Evolutionary conservation across 2,113 vertebrate species (phyloP).

Genomic region (Anser brachyrhynchus): DNA sequence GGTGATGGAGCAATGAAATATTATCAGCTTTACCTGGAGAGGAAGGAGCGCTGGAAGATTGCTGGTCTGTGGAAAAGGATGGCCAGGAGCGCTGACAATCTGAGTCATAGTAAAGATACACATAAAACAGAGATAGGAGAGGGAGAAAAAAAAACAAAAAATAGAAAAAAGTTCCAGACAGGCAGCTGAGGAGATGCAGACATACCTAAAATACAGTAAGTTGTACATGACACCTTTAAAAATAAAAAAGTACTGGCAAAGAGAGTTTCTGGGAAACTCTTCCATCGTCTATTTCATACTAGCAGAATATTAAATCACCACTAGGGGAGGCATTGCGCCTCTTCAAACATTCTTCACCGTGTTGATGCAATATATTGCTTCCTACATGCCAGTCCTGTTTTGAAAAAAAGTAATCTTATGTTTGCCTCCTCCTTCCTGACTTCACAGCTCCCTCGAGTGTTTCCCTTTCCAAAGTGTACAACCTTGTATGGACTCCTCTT

Average conservation of each 20-base stretch:
- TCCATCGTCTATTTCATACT: too few relatives aligned
- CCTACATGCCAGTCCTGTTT: neutral
- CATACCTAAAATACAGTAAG: neutral
- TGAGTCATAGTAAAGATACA: conserved; percentile 71
- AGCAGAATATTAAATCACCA: neutral
- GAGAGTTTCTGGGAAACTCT: neutral
- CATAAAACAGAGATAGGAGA: neutral
- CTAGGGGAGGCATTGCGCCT: neutral
- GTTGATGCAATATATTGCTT: neutral
- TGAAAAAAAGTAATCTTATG: neutral
- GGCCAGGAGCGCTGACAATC: conserved; percentile 86
- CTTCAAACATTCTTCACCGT: neutral
- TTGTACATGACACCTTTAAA: neutral
- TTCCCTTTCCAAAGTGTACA: neutral
- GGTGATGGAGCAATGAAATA: conserved; percentile 40
- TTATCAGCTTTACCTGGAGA: conserved; percentile 78
- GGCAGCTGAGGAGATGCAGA: conserved; percentile 30
- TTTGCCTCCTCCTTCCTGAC: neutral
- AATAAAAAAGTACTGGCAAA: neutral
- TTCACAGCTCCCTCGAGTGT: neutral
- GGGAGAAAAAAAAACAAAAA: neutral
- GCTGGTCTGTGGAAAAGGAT: conserved; percentile 81
- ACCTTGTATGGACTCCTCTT: fast-evolving
- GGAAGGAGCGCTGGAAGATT: conserved; percentile 75
- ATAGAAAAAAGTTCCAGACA: neutral